phyloP scores from a whole-genome alignment of 2,888 invertebrate species.

The Blastobasis adustella region DNA sequence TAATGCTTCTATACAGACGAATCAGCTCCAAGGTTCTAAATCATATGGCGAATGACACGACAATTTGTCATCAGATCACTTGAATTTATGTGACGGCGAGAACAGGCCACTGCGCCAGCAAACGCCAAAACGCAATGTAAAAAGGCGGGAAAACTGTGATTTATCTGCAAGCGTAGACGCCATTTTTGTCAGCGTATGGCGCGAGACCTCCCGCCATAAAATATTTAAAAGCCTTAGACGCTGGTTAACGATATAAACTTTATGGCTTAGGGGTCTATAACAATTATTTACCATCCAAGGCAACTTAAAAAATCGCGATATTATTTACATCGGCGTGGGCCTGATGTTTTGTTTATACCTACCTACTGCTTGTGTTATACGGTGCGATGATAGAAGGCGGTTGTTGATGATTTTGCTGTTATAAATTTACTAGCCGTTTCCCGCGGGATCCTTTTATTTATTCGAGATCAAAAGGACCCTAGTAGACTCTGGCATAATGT shows the following conservation, averaged over 20 bases:
- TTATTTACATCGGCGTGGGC: no score
- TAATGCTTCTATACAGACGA: background rate
- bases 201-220: constrained; percentile 23
- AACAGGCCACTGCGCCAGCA: constrained; percentile 40
- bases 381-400: no score
- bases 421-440: no score
- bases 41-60: constrained; percentile 2
- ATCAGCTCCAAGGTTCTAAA: constrained; percentile 1
- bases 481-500: no score
- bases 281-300: background rate
- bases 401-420: no score
- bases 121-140: constrained; percentile 31
- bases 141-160: constrained; percentile 36
- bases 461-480: no score
- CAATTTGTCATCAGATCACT: constrained; percentile 9
- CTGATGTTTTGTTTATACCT: no score
- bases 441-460: no score
- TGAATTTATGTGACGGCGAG: constrained; percentile 17
- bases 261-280: constrained; percentile 1
- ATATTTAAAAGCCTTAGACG: constrained; percentile 29
- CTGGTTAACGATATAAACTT: constrained; percentile 1
- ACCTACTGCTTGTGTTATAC: no score
- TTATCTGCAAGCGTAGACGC: constrained; percentile 30
- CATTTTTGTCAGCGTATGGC: constrained; percentile 26
- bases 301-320: no score